phyloP scores from a whole-genome alignment of 1,140 invertebrate genomes.

The Polypedilum pembai region DNA sequence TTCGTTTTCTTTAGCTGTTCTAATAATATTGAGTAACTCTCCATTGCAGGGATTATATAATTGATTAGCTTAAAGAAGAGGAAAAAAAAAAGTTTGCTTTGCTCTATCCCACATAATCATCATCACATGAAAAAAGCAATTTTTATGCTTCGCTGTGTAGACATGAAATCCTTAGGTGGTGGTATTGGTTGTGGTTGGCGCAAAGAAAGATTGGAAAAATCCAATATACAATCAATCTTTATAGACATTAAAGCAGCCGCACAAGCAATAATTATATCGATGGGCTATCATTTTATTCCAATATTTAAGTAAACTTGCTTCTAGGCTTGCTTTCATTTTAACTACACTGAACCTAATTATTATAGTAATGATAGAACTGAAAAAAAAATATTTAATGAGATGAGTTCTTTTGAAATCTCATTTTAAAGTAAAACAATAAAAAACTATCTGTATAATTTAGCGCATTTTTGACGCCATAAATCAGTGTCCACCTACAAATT shows the following conservation, averaged over 20 bases:
- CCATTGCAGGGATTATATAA: neutral
- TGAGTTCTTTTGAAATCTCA: too few species aligned
- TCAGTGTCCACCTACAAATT: too few species aligned
- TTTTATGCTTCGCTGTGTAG: too few species aligned
- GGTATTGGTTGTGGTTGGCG: too few species aligned
- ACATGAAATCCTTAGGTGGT: too few species aligned
- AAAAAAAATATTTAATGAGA: too few species aligned
- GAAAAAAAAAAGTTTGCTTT: neutral
- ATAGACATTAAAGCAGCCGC: slow-evolving; percentile 2
- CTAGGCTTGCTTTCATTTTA: too few species aligned
- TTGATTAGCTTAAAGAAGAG: neutral
- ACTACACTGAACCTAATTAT: too few species aligned
- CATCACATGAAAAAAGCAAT: neutral
- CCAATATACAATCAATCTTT: neutral
- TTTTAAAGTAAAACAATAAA: too few species aligned
- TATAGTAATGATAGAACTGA: too few species aligned
- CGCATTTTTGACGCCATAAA: too few species aligned
- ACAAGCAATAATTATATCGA: slow-evolving; percentile 16
- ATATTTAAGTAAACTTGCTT: neutral
- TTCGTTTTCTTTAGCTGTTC: neutral
- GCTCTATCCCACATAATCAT: neutral
- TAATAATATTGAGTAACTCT: neutral
- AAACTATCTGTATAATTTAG: too few species aligned
- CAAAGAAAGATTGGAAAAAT: neutral
- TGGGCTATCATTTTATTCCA: neutral